These are phyloP conservation scores for Anorthoa munda DNA, from an alignment of 2,888 invertebrate genomes.

Conservation along the genomic window DNA sequence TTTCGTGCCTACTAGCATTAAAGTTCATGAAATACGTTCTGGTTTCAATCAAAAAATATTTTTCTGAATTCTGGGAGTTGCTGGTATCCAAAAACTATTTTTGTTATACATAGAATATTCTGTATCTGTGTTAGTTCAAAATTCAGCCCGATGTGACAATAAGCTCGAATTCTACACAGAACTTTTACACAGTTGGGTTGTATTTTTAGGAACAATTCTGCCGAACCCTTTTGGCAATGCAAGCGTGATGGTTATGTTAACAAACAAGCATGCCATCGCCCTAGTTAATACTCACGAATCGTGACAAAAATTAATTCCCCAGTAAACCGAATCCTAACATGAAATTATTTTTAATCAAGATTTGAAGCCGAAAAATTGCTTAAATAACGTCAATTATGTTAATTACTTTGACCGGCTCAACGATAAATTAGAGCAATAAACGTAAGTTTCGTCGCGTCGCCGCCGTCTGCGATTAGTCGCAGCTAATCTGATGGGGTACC, in stretches of 20 bases:
- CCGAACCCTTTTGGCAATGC: background rate
- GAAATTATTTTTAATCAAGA: conserved; percentile 64
- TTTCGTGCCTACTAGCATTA: conserved; percentile 22
- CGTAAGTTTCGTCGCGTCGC: conserved; percentile 67
- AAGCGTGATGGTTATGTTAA: background rate
- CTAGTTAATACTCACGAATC: conserved; percentile 28
- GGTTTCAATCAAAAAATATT: conserved; percentile 16
- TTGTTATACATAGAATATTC: too few relatives aligned
- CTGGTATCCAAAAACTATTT: background rate
- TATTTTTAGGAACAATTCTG: background rate
- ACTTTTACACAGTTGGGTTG: background rate
- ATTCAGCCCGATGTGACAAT: too few relatives aligned
- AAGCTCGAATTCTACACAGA: background rate
- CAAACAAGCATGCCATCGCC: conserved; percentile 7
- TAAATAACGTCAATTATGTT: conserved; percentile 64
- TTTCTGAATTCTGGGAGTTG: background rate
- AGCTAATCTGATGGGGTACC: conserved; percentile 61
- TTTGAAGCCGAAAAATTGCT: conserved; percentile 60
- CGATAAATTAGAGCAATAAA: conserved; percentile 63
- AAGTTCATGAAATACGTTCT: conserved; percentile 11
- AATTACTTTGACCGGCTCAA: conserved; percentile 53
- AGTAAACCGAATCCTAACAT: conserved; percentile 50
- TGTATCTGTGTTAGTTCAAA: too few relatives aligned
- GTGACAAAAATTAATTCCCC: conserved; percentile 59
- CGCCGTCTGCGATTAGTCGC: conserved; percentile 75